Evolutionary conservation across 1,140 invertebrate genomes (phyloP), one percentile per base, ranked within the genome.

Genomic region (Adoxophyes honmai): DNA sequence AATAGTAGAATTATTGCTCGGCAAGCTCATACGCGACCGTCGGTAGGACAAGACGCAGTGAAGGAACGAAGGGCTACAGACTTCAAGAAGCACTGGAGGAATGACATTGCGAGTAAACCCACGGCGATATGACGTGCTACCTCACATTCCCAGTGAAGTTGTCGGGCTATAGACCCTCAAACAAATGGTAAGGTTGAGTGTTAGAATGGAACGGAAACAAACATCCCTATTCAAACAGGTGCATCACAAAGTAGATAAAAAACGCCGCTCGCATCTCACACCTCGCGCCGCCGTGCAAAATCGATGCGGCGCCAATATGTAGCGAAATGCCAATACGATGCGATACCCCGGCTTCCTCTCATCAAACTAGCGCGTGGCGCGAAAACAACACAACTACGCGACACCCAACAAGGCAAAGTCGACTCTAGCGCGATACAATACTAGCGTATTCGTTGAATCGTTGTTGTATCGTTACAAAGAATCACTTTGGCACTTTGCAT

Each of bases 271-370:
- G 36, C 9, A 10, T 28, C 68, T 68, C 44, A 28, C 55, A 44
- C 1, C 34, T 15, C 44, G 28, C 13, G 67, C 59, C 18, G 3
- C 10, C 21, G 11, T 21, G 21, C 64, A 44, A 21, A 34, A 35
- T 13, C 42, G 60, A 55, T 70, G 16, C 21, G 42, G 34, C 38
- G 37, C 55, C 44, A 69, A 66, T 69, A 72, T 72, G 63, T 72
- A 77, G 56, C 62, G 59, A 69, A 70, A 72, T 64, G 63, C 72
- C 70, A 71, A 76, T 76, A 78, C 71, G 69, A 71, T 73, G 64
- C 58, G 69, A 65, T 76, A 76, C 69, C 57, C 57, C 64, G 52
- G 59, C 64, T 67, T 69, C 67, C 65, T 70, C 65, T 70, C 66
- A 68, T 68, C 66, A 72, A 60, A 64, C 57, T 54, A 36, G 15